phyloP scores from a whole-genome alignment of 2,113 vertebrate genomes.

The Lathamus discolor region DNA sequence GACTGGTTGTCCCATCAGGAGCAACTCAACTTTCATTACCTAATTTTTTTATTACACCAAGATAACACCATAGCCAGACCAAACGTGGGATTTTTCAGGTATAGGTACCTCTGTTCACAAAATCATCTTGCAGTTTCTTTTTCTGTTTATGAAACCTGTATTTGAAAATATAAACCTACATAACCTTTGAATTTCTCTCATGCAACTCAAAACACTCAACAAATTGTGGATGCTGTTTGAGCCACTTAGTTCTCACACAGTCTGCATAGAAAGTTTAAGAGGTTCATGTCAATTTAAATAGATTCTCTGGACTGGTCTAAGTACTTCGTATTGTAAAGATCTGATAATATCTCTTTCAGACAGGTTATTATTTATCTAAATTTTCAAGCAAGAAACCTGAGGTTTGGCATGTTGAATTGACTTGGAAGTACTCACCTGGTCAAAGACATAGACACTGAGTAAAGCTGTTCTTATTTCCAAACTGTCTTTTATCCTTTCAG shows the following conservation, averaged over 20 bases:
- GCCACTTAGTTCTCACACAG: not conserved
- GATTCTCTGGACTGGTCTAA: not conserved
- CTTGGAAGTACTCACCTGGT: not conserved
- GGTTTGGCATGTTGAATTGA: not conserved
- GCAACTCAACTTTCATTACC: not conserved
- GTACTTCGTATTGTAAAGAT: not conserved
- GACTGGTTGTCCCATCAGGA: not conserved
- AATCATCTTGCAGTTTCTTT: not conserved
- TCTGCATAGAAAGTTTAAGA: not conserved
- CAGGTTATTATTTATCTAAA: not conserved
- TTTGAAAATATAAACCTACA: not conserved
- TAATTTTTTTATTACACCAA: not conserved
- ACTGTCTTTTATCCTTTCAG: not conserved
- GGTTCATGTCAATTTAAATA: not conserved
- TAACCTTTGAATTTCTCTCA: not conserved
- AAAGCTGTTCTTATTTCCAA: not conserved
- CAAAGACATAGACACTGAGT: not conserved
- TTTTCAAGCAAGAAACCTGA: not conserved
- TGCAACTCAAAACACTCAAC: not conserved
- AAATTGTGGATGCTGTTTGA: not conserved
- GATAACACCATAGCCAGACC: not conserved
- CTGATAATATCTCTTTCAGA: not conserved
- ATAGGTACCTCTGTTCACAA: not conserved
- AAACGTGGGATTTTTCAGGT: not conserved
- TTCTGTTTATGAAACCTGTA: not conserved